Base-by-base conservation (phyloP, 2,797 vertebrate species). In the Pangasius larnaudii region DNA sequence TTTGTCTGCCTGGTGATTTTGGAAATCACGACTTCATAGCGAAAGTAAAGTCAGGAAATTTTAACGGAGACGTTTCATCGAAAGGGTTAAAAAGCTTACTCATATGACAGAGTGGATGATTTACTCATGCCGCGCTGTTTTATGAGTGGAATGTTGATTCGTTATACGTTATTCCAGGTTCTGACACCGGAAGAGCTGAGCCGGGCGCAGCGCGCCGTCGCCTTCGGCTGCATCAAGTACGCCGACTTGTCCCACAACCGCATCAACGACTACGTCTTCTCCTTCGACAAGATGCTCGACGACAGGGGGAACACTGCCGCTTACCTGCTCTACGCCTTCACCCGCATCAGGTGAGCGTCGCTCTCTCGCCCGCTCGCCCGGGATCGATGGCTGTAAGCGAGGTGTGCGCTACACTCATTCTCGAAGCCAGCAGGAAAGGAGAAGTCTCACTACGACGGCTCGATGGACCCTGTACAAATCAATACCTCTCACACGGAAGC, bases 211-310 rank as follows among this genome's bases (percentile, higher is more conserved):
- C 96, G 89, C 0, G 95, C 98, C 0, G 97, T 99, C 0, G 97
- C 98, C 0, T 99, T 98, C 4, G 98, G 98, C 36, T 99, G 98
- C 89, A 97, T 99, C 90, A 99, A 98, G 82, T 99, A 99, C 0
- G 97, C 98, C 27, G 98, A 99, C 92, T 97, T 99, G 22, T 99
- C 97, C 18, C 98, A 99, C 95, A 99, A 99, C 92, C 97, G 98
- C 85, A 95, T 97, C 92, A 99, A 99, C 19, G 98, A 99, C 94
- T 99, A 99, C 33, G 92, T 99, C 67, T 99, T 99, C 95, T 99
- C 98, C 56, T 99, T 99, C 18, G 98, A 99, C 95, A 99, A 99
- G 94, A 99, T 99, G 98, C 94, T 99, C 91, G 98, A 99, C 8
- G 98, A 99, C 95, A 93, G 97, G 87, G 98, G 98, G 61, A 99